Evolutionary conservation across 1,140 invertebrate genomes (phyloP).

Genomic region (Drosophila erecta): DNA sequence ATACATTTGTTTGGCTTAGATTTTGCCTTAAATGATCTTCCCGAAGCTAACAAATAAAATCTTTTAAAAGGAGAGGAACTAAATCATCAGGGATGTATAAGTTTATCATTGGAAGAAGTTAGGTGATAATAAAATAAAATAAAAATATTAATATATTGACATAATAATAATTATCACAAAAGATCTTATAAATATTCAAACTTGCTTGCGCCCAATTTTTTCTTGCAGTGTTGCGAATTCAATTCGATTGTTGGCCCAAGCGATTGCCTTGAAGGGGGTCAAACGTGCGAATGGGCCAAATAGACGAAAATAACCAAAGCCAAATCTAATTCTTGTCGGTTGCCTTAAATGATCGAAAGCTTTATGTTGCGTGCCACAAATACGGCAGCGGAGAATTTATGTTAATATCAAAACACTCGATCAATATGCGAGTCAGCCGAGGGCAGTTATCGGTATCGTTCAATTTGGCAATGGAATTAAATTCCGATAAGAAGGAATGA

Average conservation of each 20-base stretch:
- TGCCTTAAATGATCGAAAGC: conserved; percentile 58
- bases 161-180: not conserved
- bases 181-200: no score
- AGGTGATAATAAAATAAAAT: no score
- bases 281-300: conserved; percentile 59
- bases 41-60: no score
- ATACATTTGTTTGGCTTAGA: no score
- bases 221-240: conserved; percentile 64
- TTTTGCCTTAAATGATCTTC: no score
- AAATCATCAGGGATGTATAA: no score
- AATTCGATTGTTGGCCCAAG: conserved; percentile 36
- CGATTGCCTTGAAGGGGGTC: conserved; percentile 70
- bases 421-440: conserved; percentile 37
- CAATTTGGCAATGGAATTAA: conserved; percentile 52
- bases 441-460: conserved; percentile 19
- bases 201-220: conserved; percentile 7
- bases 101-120: no score
- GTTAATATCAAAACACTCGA: conserved; percentile 48
- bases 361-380: conserved; percentile 45
- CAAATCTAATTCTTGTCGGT: conserved; percentile 38
- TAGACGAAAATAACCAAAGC: conserved; percentile 23
- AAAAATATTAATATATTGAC: not conserved
- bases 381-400: conserved; percentile 46
- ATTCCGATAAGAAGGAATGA: conserved; percentile 20
- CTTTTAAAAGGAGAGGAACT: no score